Evolutionary conservation across 2,113 vertebrate genomes (phyloP).

Genomic region (Candoia aspera): DNA sequence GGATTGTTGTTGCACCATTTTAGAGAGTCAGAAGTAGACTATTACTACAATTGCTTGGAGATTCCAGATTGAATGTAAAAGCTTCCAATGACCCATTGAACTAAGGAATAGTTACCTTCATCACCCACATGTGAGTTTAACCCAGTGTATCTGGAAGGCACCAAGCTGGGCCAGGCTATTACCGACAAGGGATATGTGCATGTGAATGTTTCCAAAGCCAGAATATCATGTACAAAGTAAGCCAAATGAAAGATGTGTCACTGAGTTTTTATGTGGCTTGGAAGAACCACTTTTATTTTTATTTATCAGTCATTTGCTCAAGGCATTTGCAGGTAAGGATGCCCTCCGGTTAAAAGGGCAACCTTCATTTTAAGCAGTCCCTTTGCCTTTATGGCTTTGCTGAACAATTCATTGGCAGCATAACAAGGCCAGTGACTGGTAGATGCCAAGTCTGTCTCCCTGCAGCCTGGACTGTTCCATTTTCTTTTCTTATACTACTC

Average conservation of each 20-base stretch:
- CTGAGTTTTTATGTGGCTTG: not conserved
- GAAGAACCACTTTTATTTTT: not conserved
- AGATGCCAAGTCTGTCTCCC: not conserved
- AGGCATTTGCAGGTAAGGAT: not conserved
- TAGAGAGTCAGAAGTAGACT: too few relatives aligned
- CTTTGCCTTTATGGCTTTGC: constrained; percentile 36
- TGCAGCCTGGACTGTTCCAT: not conserved
- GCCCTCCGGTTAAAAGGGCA: constrained; percentile 35
- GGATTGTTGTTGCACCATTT: too few relatives aligned
- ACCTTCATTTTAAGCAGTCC: constrained; percentile 38
- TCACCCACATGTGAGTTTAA: not conserved
- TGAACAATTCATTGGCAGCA: constrained; percentile 44
- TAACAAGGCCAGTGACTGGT: not conserved
- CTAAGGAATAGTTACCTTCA: not conserved
- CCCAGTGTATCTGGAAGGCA: not conserved
- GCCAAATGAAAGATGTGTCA: not conserved
- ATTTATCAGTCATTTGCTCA: not conserved
- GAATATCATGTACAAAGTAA: not conserved
- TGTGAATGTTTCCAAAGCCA: not conserved
- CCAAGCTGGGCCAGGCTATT: not conserved
- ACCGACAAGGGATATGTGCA: not conserved
- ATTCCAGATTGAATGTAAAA: not conserved
- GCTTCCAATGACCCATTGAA: not conserved
- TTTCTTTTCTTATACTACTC: not conserved
- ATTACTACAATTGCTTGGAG: too few relatives aligned